Base-by-base conservation (phyloP, 2,888 invertebrate genomes). In the Stenchaetothrips biformis region DNA sequence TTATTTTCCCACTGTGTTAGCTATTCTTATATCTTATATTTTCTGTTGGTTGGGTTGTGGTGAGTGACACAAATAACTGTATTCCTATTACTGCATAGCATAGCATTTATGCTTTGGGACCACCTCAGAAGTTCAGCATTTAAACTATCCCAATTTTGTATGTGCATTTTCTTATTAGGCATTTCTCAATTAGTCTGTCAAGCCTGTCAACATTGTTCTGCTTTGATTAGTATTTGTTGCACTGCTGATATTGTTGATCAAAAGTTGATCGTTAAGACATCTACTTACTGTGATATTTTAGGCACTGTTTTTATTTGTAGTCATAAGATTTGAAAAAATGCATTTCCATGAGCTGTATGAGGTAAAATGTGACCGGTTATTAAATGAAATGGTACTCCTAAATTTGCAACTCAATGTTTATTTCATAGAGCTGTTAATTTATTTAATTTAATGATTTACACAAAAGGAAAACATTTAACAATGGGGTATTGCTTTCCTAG, bases 211-310 rank as follows among this genome's bases (percentile, higher is more conserved):
- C 37, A 37, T 37, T 37, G 37, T 37, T 37, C 4, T 37, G 37
- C 1, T 37, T 37, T 37, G 37, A 37, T 37, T 37, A 37, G 37
- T 37, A 37, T 37, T 37, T 37, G 37, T 37, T 37, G 37, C 37
- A 37, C 37, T 37, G 37, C 37, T 37, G 37, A 37, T 37, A 37
- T 37, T 37, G 37, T 37, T 37, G 37, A 37, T 37, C 18, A 59
- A 59, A 59, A 59, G 18, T 16, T 59, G 18, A 59, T 6, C 59
- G 18, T 59, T 74, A 74, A 74, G 67, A 74, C 67, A 74, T 74
- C 67, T 74, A 74, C 67, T 74, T 74, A 25, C 67, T 74, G 67
- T 74, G 67, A 74, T 74, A 74, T 74, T 74, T 74, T 74, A 74
- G 67, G 67, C 67, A 74, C 21, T 25, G 67, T 74, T 1, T 74